Evolutionary conservation across 2,797 vertebrate genomes (phyloP).

Genomic region (Poeciliopsis presidionis): DNA sequence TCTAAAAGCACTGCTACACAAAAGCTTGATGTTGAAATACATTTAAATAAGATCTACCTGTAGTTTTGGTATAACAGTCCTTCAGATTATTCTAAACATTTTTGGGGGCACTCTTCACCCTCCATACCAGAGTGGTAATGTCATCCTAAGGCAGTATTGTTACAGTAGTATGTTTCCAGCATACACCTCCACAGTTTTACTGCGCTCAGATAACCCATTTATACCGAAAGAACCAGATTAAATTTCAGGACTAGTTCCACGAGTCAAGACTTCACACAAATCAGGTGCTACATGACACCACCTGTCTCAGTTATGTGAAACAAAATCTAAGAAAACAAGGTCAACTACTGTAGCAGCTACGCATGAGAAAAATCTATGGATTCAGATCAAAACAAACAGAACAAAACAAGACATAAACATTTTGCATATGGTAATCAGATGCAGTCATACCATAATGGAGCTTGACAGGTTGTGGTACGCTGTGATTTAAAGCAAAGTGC

Average conservation of each 20-base stretch:
- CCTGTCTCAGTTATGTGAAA: slow-evolving; percentile 59
- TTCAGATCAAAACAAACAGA: slow-evolving; percentile 33
- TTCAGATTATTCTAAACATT: no score
- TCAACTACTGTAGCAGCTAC: slow-evolving; percentile 44
- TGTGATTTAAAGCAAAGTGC: slow-evolving; percentile 62
- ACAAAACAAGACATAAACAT: slow-evolving; percentile 15
- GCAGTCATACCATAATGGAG: slow-evolving; percentile 72
- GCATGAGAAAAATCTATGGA: slow-evolving; percentile 31
- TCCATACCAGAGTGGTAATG: neutral
- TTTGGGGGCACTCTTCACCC: neutral
- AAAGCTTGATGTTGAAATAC: no score
- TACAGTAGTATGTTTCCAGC: neutral
- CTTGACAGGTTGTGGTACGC: slow-evolving; percentile 56
- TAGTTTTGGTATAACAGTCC: no score
- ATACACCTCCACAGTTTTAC: neutral
- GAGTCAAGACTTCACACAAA: neutral
- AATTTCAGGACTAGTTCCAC: neutral
- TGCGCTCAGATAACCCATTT: neutral
- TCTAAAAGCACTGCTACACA: no score
- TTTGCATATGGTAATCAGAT: slow-evolving; percentile 65
- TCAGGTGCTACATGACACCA: neutral
- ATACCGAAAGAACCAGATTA: neutral
- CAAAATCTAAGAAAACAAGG: slow-evolving; percentile 55
- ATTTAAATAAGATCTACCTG: no score
- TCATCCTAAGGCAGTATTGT: neutral